Evolutionary conservation across 2,113 vertebrate genomes (phyloP), one percentile per base, ranked within the genome.

Genomic region (Garra rufa): DNA sequence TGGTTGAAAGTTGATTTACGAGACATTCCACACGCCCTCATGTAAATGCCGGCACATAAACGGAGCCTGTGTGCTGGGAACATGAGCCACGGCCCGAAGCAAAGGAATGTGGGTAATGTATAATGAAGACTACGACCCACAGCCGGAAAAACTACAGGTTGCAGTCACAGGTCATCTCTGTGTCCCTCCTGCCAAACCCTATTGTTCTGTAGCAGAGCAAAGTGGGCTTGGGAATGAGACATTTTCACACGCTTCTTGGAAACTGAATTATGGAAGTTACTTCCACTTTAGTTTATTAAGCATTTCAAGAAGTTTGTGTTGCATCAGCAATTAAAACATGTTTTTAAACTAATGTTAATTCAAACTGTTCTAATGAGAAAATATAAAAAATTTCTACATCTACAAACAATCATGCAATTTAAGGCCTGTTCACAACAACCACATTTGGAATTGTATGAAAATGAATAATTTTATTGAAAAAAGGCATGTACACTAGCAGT

Each of bases 71-170:
- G 69, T 65, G 19, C 50, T 69, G 30, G 24, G 46, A 17, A 21
- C 26, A n/a, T 71, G 69, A 81, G 34, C 43, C 34, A 70, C 46
- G 21, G n/a, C 15, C 48, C 24, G 19, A 10, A 61, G 71, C 73
- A 76, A 59, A 77, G 71, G 87, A 89, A 90, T 89, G 80, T 81
- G 73, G 76, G 30, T 69, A 85, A 85, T 88, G 79, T 85, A 67
- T 74, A 78, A 78, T 52, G 34, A 78, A 85, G 86, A 69, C 77
- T 77, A 85, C 85, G 88, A 91, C 85, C 89, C 75, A 38, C 43
- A 83, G 88, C 89, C 90, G 90, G 78, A 87, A 61, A 76, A 86
- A 61, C 83, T 82, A 75, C 48, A 73, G 88, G 85, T 87, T 89
- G 84, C 86, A 87, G 80, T 85, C 82, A 87, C 80, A 79, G 24